Percentiles rank a stretch among this genome's conserved stretches.
Conservation (phyloP, 2,888 invertebrate genomes). For the Choreutis nemorana region DNA sequence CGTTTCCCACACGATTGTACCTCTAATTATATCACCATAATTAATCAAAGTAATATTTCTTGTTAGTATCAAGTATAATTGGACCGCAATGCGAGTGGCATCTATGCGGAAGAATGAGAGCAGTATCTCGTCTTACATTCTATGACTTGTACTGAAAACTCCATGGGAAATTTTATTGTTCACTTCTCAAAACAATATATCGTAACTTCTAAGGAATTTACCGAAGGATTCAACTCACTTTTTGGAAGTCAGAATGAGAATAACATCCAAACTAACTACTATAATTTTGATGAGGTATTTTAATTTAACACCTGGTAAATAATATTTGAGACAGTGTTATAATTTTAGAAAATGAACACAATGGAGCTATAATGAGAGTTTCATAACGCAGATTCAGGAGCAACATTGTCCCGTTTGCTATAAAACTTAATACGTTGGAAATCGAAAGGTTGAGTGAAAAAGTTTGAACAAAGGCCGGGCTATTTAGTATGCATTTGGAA, state of each 20-base stretch:
- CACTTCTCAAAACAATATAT: neutral
- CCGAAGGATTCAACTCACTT: no score
- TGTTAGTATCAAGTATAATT: constrained; percentile 56
- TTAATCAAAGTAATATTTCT: constrained; percentile 50
- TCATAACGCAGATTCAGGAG: no score
- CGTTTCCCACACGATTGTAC: constrained; percentile 50
- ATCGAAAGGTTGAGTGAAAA: constrained; percentile 40
- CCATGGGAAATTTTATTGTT: constrained; percentile 51
- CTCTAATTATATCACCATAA: constrained; percentile 39
- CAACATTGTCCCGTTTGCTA: no score
- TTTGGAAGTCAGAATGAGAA: no score
- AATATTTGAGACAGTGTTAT: no score
- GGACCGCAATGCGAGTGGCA: constrained; percentile 55
- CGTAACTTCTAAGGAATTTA: no score
- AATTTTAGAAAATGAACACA: no score
- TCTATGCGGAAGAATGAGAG: constrained; percentile 58
- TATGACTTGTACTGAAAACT: constrained; percentile 56
- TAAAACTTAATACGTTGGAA: no score
- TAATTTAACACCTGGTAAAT: no score
- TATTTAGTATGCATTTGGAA: constrained; percentile 65
- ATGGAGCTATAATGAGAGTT: no score
- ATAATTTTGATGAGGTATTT: no score
- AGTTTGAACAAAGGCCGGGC: constrained; percentile 38
- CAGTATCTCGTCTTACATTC: constrained; percentile 57
- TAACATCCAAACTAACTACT: no score